Percentiles rank a stretch among this genome's conserved stretches.
phyloP scores from a whole-genome alignment of 2,888 invertebrate genomes.

The Heliconius cydno region DNA sequence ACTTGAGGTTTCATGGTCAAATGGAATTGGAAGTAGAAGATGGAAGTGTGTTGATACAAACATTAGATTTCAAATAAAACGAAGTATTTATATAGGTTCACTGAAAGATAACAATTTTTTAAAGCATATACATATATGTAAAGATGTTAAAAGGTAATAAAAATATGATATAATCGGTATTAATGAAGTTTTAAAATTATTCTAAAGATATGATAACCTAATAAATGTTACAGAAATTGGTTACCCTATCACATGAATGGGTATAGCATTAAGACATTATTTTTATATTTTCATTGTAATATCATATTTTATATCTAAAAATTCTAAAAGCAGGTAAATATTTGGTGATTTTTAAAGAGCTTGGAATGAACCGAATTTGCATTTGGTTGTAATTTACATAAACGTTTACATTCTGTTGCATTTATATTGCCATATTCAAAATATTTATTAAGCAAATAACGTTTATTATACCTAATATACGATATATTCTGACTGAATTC shows the following conservation, averaged over 20 bases:
- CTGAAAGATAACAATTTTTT: not conserved
- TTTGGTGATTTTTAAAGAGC: not conserved
- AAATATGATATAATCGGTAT: not conserved
- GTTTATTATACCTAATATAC: constrained; percentile 1
- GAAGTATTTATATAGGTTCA: not conserved
- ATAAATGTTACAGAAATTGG: constrained; percentile 7
- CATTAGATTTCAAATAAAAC: not conserved
- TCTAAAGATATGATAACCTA: not conserved
- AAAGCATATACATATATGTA: not conserved
- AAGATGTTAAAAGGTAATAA: not conserved
- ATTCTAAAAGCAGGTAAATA: constrained; percentile 22
- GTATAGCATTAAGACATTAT: not conserved
- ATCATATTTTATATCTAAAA: not conserved
- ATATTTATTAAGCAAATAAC: not conserved
- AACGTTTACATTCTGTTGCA: constrained; percentile 5
- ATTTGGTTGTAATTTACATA: constrained; percentile 12
- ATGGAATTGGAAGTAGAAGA: too few relatives aligned
- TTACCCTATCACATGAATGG: constrained; percentile 22
- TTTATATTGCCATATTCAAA: constrained; percentile 3
- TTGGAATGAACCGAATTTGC: not conserved
- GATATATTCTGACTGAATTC: not conserved
- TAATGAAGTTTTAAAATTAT: not conserved
- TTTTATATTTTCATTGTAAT: not conserved
- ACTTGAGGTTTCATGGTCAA: not conserved
- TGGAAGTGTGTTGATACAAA: too few relatives aligned